phyloP scores from a whole-genome alignment of 2,113 vertebrate genomes.

The Phylloscopus trochilus region DNA sequence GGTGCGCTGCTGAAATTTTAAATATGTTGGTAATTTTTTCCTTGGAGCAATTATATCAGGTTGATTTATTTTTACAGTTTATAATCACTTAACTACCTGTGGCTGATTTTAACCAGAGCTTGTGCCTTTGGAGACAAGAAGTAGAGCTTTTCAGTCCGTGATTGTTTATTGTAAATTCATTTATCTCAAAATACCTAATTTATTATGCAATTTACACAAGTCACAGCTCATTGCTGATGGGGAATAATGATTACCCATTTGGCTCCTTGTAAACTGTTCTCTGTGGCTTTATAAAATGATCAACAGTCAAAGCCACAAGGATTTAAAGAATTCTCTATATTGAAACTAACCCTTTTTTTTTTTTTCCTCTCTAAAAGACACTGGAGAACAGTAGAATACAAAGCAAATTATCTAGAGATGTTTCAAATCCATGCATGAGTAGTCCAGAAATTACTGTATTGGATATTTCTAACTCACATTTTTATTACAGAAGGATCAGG shows the following conservation, averaged over 20 bases:
- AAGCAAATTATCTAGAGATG: not conserved
- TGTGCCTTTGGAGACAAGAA: conserved; percentile 72
- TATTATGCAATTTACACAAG: conserved; percentile 64
- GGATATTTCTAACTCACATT: not conserved
- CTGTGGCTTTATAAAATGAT: conserved; percentile 59
- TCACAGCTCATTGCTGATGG: conserved; percentile 51
- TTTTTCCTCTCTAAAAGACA: not conserved
- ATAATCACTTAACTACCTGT: conserved; percentile 83
- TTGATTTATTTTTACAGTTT: conserved; percentile 83
- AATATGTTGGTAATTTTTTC: conserved; percentile 81
- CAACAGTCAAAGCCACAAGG: conserved; percentile 24
- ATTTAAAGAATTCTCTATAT: conserved; percentile 39
- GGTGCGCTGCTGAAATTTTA: conserved; percentile 77
- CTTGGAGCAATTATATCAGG: conserved; percentile 80
- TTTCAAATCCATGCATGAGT: not conserved
- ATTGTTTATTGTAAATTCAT: conserved; percentile 70
- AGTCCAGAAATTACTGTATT: not conserved
- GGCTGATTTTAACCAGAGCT: conserved; percentile 76
- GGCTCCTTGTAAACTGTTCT: conserved; percentile 60
- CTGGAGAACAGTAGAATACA: not conserved
- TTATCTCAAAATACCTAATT: conserved; percentile 58
- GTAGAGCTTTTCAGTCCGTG: conserved; percentile 60
- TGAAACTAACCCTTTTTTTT: not conserved
- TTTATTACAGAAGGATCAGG: not conserved
- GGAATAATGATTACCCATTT: conserved; percentile 66